Evolutionary conservation across 2,113 vertebrate species (phyloP).

Genomic region (Canis aureus): DNA sequence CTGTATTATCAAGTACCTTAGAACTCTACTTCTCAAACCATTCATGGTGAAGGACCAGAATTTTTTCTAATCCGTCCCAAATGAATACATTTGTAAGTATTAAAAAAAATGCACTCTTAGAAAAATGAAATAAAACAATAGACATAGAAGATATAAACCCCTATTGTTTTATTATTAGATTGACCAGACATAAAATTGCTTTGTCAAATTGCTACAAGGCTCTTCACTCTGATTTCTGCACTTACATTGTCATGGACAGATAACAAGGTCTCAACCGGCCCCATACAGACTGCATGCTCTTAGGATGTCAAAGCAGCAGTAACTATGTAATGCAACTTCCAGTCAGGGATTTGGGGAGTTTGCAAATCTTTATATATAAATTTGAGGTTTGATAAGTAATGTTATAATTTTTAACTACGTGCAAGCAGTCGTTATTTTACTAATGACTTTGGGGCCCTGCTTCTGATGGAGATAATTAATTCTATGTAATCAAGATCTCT

Average conservation of each 20-base stretch:
- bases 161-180: conserved; percentile 16
- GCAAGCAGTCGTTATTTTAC: not conserved
- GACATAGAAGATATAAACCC: not conserved
- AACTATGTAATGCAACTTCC: not conserved
- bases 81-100: conserved; percentile 2
- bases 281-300: not conserved
- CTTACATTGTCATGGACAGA: not conserved
- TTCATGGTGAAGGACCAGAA: not conserved
- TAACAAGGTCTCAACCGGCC: not conserved
- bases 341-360: not conserved
- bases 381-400: not conserved
- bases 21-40: not conserved
- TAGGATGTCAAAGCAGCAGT: not conserved
- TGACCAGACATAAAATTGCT: not conserved
- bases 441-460: not conserved
- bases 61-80: not conserved
- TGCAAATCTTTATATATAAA: not conserved
- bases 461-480: conserved; percentile 10
- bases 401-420: not conserved
- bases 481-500: not conserved
- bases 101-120: not conserved
- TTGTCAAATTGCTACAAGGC: not conserved
- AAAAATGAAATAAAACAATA: not conserved
- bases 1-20: not conserved
- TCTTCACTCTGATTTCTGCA: not conserved